These are phyloP conservation scores for Tenthredo notha DNA, from an alignment of 2,888 invertebrate genomes.

Conservation along the genomic window DNA sequence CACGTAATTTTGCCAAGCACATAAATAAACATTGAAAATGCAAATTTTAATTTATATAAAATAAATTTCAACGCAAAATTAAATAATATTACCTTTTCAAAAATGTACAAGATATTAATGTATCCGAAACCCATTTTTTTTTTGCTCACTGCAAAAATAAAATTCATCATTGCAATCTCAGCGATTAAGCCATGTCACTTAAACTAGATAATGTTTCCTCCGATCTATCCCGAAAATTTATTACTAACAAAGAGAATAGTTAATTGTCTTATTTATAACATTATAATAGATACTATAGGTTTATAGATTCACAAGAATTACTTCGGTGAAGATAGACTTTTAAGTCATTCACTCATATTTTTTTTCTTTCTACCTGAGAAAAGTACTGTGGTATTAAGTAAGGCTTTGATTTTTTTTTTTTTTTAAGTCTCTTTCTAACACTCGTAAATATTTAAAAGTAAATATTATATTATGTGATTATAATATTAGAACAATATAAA, in stretches of 20 bases:
- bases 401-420: neutral
- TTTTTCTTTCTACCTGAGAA: slow-evolving; percentile 21
- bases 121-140: neutral
- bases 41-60: neutral
- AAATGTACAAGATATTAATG: neutral
- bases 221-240: neutral
- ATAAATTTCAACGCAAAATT: neutral
- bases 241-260: slow-evolving; percentile 5
- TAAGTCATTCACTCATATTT: slow-evolving; percentile 7
- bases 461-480: neutral
- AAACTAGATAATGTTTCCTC: slow-evolving; percentile 22
- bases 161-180: neutral
- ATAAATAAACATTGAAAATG: neutral
- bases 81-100: neutral
- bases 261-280: neutral
- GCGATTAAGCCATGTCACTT: neutral
- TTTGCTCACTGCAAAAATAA: neutral
- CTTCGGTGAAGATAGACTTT: slow-evolving; percentile 10
- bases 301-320: neutral
- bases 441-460: neutral
- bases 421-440: slow-evolving; percentile 1
- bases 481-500: slow-evolving; percentile 3
- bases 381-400: slow-evolving; percentile 39
- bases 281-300: slow-evolving; percentile 5
- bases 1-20: neutral